Evolutionary conservation across 2,113 vertebrate species (phyloP).

Genomic region (Sardina pilchardus): DNA sequence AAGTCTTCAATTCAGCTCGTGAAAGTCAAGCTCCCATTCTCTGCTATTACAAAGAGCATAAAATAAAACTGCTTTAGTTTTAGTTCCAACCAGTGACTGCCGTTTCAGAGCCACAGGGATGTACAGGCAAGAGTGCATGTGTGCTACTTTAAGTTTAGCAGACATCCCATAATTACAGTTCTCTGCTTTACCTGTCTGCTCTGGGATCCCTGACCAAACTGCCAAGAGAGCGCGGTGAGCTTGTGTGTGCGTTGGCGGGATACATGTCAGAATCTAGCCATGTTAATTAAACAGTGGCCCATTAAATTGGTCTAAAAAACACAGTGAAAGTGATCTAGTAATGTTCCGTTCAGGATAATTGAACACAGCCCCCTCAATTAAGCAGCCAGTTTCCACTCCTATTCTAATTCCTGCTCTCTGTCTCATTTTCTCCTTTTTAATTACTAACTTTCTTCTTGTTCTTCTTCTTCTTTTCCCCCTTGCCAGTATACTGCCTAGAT

Average conservation of each 20-base stretch:
- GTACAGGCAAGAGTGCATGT: neutral
- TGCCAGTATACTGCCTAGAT: conserved; percentile 61
- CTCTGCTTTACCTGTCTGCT: neutral
- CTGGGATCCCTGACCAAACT: neutral
- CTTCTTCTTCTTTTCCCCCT: neutral
- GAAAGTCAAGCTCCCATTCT: no score
- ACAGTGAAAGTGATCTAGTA: conserved; percentile 71
- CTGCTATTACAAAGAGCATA: no score
- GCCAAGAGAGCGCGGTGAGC: neutral
- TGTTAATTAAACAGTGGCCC: conserved; percentile 53
- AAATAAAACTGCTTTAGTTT: neutral
- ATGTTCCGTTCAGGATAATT: conserved; percentile 76
- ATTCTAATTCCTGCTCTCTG: neutral
- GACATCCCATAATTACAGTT: neutral
- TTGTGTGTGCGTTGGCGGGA: neutral
- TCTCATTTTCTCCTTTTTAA: neutral
- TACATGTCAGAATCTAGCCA: neutral
- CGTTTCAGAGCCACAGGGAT: neutral
- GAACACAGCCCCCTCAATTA: conserved; percentile 71
- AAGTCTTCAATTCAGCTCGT: no score
- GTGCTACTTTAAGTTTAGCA: neutral
- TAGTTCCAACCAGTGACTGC: neutral
- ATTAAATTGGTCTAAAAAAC: conserved; percentile 67
- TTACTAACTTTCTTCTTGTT: neutral
- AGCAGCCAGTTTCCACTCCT: conserved; percentile 47